Evolutionary conservation across 2,113 vertebrate species (phyloP).

Genomic region (Pitta sordida): DNA sequence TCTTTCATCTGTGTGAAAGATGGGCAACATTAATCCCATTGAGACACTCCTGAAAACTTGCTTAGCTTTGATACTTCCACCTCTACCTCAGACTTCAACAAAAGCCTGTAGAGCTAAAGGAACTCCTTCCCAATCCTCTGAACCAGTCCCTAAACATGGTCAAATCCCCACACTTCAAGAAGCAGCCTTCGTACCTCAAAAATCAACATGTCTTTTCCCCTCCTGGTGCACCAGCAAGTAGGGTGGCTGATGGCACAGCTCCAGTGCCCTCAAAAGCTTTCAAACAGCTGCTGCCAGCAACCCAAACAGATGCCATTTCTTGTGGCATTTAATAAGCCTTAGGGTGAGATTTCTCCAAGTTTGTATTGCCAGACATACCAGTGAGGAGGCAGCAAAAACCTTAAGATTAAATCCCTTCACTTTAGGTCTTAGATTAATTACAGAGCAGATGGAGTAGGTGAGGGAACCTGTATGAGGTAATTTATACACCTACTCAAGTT

Average conservation of each 20-base stretch:
- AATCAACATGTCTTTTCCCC: not conserved
- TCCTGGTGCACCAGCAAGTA: not conserved
- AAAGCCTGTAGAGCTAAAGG: not conserved
- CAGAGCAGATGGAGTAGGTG: not conserved
- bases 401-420: not conserved
- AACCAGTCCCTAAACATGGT: not conserved
- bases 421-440: not conserved
- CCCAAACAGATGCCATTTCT: not conserved
- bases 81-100: not conserved
- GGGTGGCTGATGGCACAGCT: not conserved
- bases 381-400: not conserved
- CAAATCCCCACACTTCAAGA: not conserved
- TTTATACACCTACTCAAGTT: not conserved
- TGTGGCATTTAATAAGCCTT: not conserved
- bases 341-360: not conserved
- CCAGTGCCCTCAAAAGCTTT: not conserved
- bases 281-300: not conserved
- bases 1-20: not conserved
- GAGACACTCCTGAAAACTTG: not conserved
- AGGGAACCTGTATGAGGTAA: not conserved
- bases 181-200: not conserved
- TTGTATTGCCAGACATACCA: not conserved
- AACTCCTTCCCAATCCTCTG: not conserved
- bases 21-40: not conserved
- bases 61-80: not conserved